A percentile compares a stretch with the other conserved stretches of the same genome.
Conservation (phyloP, 1,140 invertebrate genomes). For the Ceratosolen fusciceps region DNA sequence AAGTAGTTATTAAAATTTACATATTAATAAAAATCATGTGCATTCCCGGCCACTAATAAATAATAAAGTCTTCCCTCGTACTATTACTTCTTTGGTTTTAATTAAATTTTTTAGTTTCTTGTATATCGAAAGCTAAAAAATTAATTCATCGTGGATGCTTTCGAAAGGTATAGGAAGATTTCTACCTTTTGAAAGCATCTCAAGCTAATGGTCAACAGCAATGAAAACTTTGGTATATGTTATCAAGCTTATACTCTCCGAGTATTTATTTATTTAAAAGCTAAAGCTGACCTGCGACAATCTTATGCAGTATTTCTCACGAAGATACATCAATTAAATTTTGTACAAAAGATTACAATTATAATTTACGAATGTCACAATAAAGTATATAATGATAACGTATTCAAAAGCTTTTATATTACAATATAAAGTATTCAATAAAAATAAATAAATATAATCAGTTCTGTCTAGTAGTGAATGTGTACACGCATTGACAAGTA, state of each 20-base stretch:
- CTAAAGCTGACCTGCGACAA: no score
- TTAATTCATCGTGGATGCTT: slow-evolving; percentile 63
- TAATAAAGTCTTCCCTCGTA: not conserved
- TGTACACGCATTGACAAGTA: no score
- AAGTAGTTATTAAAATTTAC: no score
- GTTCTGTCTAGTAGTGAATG: not conserved
- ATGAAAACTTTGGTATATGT: slow-evolving; percentile 37
- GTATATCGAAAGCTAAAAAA: not conserved
- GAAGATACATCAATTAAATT: not conserved
- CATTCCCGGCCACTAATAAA: not conserved
- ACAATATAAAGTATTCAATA: not conserved
- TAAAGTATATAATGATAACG: slow-evolving; percentile 9
- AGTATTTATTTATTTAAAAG: no score
- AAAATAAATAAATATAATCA: not conserved
- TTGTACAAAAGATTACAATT: no score
- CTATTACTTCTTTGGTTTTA: not conserved
- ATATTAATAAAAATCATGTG: not conserved
- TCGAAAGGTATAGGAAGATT: slow-evolving; percentile 68
- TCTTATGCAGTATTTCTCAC: not conserved
- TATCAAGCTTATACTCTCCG: no score
- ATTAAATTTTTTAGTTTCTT: slow-evolving; percentile 1
- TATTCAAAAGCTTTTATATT: slow-evolving; percentile 32
- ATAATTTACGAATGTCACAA: not conserved
- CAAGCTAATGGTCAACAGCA: slow-evolving; percentile 45
- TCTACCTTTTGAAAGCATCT: slow-evolving; percentile 70